Conservation (phyloP, 2,888 invertebrate genomes). For the Apantesis nais region DNA sequence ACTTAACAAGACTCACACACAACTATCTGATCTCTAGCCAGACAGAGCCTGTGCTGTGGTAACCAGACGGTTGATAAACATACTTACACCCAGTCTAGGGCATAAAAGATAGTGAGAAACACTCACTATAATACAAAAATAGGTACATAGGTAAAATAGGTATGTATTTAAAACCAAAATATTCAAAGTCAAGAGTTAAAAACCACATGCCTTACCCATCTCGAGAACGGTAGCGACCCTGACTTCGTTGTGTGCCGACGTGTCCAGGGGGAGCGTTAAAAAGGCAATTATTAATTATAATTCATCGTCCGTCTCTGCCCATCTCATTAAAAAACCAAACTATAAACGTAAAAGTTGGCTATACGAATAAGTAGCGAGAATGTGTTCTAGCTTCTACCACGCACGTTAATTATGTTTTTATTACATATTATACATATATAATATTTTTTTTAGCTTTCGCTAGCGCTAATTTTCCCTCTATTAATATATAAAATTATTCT, state of each 20-base stretch:
- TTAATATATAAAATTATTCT: neutral
- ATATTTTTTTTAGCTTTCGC: slow-evolving; percentile 1
- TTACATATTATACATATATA: neutral
- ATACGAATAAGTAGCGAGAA: neutral
- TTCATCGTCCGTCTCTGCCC: slow-evolving; percentile 67
- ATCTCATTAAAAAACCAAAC: neutral
- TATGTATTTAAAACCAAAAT: neutral
- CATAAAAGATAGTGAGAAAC: too few species aligned
- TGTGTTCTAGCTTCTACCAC: slow-evolving; percentile 4
- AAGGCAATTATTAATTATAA: slow-evolving; percentile 85
- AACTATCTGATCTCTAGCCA: too few species aligned
- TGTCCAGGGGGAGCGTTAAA: slow-evolving; percentile 84
- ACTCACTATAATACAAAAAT: too few species aligned
- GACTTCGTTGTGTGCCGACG: slow-evolving; percentile 84
- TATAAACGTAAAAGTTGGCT: neutral
- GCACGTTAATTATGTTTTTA: neutral
- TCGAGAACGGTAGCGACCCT: slow-evolving; percentile 90
- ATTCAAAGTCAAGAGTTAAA: neutral
- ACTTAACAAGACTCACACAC: too few species aligned
- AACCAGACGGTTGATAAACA: too few species aligned
- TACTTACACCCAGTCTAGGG: too few species aligned
- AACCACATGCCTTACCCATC: slow-evolving; percentile 85
- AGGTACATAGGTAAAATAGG: too few species aligned
- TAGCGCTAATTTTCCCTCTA: slow-evolving; percentile 1
- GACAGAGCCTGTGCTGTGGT: too few species aligned